These are phyloP conservation scores for Anolis sagrei DNA, from an alignment of 2,113 vertebrate species.

Conservation along the genomic window DNA sequence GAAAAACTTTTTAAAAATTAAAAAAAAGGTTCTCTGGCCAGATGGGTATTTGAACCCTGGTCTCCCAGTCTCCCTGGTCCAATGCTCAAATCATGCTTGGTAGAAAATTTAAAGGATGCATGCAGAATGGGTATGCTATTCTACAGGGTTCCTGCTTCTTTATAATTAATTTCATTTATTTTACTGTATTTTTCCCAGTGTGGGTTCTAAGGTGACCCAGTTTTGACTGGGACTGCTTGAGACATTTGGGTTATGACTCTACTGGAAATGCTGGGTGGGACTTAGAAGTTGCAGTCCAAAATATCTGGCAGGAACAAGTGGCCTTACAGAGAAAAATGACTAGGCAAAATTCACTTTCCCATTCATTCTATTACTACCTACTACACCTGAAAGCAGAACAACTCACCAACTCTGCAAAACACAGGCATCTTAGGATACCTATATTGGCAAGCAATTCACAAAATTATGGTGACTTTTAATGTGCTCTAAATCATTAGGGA, in stretches of 20 bases:
- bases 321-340: background rate
- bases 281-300: background rate
- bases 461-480: constrained; percentile 29
- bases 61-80: no score
- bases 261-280: background rate
- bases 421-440: background rate
- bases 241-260: background rate
- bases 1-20: no score
- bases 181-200: no score
- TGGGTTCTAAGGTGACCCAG: no score
- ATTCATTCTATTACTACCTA: background rate
- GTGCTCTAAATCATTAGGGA: constrained; percentile 26
- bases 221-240: background rate
- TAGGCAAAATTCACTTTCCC: background rate
- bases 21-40: no score
- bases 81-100: background rate
- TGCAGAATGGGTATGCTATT: background rate
- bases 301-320: background rate
- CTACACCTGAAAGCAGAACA: background rate
- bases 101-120: constrained; percentile 5
- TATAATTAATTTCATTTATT: no score
- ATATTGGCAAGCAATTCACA: constrained; percentile 23
- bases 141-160: background rate
- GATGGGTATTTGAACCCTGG: no score
- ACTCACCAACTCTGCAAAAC: background rate